A percentile compares a stretch with the other conserved stretches of the same genome.
phyloP scores from a whole-genome alignment of 2,113 vertebrate genomes.

The Malurus cyaneus region DNA sequence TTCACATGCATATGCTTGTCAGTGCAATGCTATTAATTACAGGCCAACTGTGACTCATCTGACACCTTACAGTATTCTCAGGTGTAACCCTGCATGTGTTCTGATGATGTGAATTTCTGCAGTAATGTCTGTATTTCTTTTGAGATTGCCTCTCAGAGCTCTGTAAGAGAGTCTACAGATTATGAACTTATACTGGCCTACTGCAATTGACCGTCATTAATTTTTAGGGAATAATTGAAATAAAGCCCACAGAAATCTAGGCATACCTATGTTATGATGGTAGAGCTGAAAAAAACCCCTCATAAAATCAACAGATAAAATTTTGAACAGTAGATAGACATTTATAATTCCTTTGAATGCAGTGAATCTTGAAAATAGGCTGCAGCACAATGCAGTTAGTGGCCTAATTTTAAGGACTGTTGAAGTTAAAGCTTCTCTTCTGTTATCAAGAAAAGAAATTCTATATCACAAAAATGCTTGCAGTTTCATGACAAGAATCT shows the following conservation, averaged over 20 bases:
- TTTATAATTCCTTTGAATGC: background rate
- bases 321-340: background rate
- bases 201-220: background rate
- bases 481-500: background rate
- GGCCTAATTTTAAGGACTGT: background rate
- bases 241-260: background rate
- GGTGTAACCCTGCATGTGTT: background rate
- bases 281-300: background rate
- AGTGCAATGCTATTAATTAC: background rate
- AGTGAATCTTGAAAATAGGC: background rate
- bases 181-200: background rate
- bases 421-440: slow-evolving; percentile 2
- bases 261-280: background rate
- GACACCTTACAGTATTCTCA: background rate
- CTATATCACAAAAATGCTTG: background rate
- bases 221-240: background rate
- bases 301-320: background rate
- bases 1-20: background rate
- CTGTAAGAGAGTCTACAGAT: background rate
- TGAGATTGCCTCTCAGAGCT: background rate
- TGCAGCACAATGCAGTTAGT: background rate
- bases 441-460: background rate
- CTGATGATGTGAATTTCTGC: background rate
- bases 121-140: background rate
- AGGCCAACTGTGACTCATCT: background rate